These are phyloP conservation scores for Equus przewalskii DNA, from an alignment of 2,113 vertebrate species.

Conservation along the genomic window DNA sequence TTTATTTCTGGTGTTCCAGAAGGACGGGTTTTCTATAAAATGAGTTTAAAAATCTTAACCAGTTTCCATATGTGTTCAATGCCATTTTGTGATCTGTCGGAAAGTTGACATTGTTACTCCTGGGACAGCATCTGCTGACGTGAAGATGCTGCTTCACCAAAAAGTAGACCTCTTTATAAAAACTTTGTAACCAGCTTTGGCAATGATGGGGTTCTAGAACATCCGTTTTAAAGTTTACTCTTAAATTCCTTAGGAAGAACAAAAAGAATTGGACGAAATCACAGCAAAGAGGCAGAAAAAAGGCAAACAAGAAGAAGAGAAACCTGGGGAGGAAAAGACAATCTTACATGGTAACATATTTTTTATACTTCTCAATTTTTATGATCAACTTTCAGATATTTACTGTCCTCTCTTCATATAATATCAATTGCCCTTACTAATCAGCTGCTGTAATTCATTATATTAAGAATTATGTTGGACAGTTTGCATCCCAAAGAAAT, in stretches of 20 bases:
- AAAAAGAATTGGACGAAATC: slow-evolving; percentile 98
- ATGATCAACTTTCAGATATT: background rate
- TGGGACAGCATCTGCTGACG: background rate
- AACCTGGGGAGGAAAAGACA: slow-evolving; percentile 97
- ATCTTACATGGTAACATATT: slow-evolving; percentile 94
- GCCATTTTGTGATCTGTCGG: background rate
- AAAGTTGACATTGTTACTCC: background rate
- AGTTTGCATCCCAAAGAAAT: slow-evolving; percentile 28
- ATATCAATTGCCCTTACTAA: background rate
- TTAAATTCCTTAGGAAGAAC: slow-evolving; percentile 92
- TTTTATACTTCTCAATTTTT: slow-evolving; percentile 57
- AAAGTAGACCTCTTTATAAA: slow-evolving; percentile 10
- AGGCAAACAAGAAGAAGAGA: slow-evolving; percentile 96
- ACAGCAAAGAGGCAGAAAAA: slow-evolving; percentile 98
- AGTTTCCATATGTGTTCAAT: background rate
- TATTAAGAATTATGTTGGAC: slow-evolving; percentile 30
- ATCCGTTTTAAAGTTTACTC: slow-evolving; percentile 20
- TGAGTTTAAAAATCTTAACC: background rate
- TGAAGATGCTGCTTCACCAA: background rate
- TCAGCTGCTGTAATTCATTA: slow-evolving; percentile 8
- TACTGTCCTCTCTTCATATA: background rate
- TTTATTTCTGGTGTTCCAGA: slow-evolving; percentile 24
- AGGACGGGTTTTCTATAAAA: slow-evolving; percentile 50
- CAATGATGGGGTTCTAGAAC: background rate
- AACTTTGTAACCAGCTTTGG: background rate